Base-by-base conservation (phyloP, 2,797 vertebrate species). In the Chrysocyon brachyurus region DNA sequence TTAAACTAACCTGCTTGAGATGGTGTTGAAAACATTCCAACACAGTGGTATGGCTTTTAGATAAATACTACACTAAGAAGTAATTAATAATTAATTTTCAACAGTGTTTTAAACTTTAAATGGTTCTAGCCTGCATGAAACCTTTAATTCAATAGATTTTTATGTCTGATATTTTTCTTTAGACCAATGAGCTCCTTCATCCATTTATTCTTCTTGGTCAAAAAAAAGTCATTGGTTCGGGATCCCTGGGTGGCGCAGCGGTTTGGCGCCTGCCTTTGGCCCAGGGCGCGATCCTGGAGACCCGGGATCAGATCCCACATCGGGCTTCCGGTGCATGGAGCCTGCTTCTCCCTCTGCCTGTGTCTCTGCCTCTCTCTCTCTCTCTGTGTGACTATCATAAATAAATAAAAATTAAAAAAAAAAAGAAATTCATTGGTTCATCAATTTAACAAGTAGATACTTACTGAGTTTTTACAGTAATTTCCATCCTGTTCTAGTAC, bases 101-200 rank as follows among this genome's bases (percentile, higher is more conserved):
- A 4, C 1, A 61, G 7, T 24, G 40, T 91, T 96, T 57, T 15
- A 73, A 92, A 82, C 15, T 68, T 90, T 84, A 88, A 82, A 49
- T 52, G 56, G 5, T 28, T 64, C 15, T n/a, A 75, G 36, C 8
- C n/a, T 63, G 22, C 26, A 68, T 33, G 46, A 63, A 96, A 78
- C 73, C 12, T 6, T 77, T 63, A 83, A 89, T 36, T 86, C 52
- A 91, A 82, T 86, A 49, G 15, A 75, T 96, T 89, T 77, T 96
- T 77, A 31, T 72, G 68, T 54, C 36, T 3, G 22, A 1, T 88
- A 24, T 31, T 90, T 72, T 79, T 12, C 26, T 95, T 87, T 87
- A 54, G 6, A 70, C 16, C 26, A 86, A 59, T 59, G 26, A 93
- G 9, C 6, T 79, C 12, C 36, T 78, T 52, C 11, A 88, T 68